Percentiles rank a stretch among this genome's conserved stretches.
Evolutionary conservation across 2,888 invertebrate genomes (phyloP).

Genomic region (Tillus elongatus): DNA sequence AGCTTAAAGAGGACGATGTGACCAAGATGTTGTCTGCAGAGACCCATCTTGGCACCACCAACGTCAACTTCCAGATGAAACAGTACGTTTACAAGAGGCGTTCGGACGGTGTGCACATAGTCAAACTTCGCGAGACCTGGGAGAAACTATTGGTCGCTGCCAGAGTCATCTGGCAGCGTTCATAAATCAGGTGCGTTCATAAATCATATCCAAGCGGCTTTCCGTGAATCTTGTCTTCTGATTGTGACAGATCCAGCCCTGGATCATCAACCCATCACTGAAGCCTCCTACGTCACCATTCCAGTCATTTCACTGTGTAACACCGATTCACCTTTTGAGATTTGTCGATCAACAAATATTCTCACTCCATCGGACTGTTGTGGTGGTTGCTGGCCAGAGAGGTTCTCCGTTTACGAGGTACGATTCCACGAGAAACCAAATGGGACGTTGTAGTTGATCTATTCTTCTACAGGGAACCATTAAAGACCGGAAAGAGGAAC

Average conservation of each 20-base stretch:
- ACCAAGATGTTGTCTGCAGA: conserved; percentile 94
- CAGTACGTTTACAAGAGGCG: conserved; percentile 94
- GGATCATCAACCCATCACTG: conserved; percentile 95
- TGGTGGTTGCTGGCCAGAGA: conserved; percentile 99
- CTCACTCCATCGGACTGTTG: conserved; percentile 95
- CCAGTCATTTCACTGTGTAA: conserved; percentile 98
- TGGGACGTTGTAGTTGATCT: conserved; percentile 99
- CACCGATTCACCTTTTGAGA: conserved; percentile 89
- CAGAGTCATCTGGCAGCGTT: conserved; percentile 12
- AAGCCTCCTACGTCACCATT: conserved; percentile 98
- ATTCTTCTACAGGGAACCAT: conserved; percentile 99
- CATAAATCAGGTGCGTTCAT: conserved; percentile 40
- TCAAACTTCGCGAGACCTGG: conserved; percentile 94
- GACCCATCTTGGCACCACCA: conserved; percentile 89
- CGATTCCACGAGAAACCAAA: conserved; percentile 80
- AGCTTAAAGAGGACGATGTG: conserved; percentile 97
- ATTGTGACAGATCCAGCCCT: conserved; percentile 93
- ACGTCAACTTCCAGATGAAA: conserved; percentile 91
- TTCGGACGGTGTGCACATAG: conserved; percentile 86
- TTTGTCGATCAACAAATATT: conserved; percentile 95
- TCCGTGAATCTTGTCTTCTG: conserved; percentile 94
- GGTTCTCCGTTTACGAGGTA: conserved; percentile 80
- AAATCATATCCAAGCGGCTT: conserved; percentile 78
- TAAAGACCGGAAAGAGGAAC: conserved; percentile 95
- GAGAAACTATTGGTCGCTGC: too few species aligned